A percentile compares a stretch with the other conserved stretches of the same genome.
Conservation (phyloP, 2,113 vertebrate species). For the Aphyosemion australe region DNA sequence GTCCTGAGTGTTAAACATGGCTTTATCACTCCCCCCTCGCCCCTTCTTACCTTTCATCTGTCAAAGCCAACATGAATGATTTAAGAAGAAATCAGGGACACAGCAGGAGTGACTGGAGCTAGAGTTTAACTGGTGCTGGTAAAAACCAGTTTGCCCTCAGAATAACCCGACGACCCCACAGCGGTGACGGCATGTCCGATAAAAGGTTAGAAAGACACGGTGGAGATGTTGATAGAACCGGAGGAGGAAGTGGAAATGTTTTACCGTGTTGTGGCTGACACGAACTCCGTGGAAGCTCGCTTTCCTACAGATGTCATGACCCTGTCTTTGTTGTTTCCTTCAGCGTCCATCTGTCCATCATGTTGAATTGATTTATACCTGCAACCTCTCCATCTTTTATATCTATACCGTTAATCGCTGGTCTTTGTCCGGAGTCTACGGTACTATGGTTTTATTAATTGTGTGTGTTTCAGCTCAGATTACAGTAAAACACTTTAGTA, state of each 20-base stretch:
- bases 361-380: neutral
- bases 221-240: constrained; percentile 19
- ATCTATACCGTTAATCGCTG: neutral
- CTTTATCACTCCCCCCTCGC: neutral
- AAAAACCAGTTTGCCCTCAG: constrained; percentile 26
- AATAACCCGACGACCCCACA: constrained; percentile 34
- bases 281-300: neutral
- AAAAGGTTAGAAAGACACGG: constrained; percentile 48
- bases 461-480: too few species aligned
- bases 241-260: constrained; percentile 3
- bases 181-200: constrained; percentile 21
- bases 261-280: neutral
- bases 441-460: neutral
- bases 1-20: neutral
- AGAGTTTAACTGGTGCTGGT: neutral
- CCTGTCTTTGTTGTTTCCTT: constrained; percentile 13
- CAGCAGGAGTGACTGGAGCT: constrained; percentile 31
- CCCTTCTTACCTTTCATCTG: constrained; percentile 6
- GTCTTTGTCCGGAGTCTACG: neutral
- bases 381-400: neutral
- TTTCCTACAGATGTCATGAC: constrained; percentile 28
- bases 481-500: too few species aligned
- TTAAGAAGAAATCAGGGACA: constrained; percentile 12
- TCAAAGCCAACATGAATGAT: neutral
- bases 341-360: neutral